These are phyloP conservation scores for Catamblyrhynchus diadema DNA, from an alignment of 2,797 vertebrate genomes.

Conservation along the genomic window DNA sequence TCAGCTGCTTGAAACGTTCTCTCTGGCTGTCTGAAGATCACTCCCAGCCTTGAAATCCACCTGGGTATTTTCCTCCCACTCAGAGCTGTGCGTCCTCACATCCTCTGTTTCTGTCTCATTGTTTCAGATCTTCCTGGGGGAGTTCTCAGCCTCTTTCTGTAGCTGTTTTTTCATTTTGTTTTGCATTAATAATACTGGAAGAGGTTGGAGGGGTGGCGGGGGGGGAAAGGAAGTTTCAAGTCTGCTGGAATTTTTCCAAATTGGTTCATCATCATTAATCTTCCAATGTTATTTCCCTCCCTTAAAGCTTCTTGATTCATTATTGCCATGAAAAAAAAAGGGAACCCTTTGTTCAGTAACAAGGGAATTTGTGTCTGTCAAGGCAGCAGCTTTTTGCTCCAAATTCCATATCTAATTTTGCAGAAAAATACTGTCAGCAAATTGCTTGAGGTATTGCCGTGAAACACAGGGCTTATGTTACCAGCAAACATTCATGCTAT, in stretches of 20 bases:
- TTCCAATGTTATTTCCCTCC: neutral
- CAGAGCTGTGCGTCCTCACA: neutral
- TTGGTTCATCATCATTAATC: constrained; percentile 31
- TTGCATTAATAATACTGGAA: constrained; percentile 24
- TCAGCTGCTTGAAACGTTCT: neutral
- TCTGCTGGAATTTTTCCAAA: constrained; percentile 31
- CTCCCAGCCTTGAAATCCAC: constrained; percentile 16
- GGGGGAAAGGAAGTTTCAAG: neutral
- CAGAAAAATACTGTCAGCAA: constrained; percentile 58
- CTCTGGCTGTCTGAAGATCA: neutral
- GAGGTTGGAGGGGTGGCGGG: neutral
- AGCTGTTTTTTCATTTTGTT: neutral
- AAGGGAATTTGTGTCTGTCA: constrained; percentile 48
- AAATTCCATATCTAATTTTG: constrained; percentile 54
- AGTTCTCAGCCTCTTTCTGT: constrained; percentile 34
- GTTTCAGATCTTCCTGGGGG: constrained; percentile 33
- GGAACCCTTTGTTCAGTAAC: constrained; percentile 31
- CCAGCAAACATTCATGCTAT: constrained; percentile 26
- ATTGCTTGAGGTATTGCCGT: constrained; percentile 46
- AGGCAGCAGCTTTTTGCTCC: constrained; percentile 53
- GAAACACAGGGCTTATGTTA: constrained; percentile 22
- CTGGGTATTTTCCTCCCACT: neutral
- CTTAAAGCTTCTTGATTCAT: constrained; percentile 41
- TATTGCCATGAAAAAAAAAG: constrained; percentile 16
- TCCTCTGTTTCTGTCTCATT: neutral